phyloP scores from a whole-genome alignment of 2,888 invertebrate genomes.

The Chesias legatella region DNA sequence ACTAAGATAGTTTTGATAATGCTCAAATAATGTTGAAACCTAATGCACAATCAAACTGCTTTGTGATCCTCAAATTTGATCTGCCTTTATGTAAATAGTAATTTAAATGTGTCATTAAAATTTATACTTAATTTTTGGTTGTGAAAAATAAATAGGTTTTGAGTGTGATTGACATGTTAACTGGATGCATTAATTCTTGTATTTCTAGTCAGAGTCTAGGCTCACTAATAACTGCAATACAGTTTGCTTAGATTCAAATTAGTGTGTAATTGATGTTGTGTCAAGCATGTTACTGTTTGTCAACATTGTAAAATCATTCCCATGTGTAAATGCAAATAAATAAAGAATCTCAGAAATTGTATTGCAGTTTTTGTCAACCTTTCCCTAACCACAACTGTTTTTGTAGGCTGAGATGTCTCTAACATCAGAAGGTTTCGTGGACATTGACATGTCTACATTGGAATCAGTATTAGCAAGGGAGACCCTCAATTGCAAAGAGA shows the following conservation, averaged over 20 bases:
- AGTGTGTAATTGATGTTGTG: constrained; percentile 47
- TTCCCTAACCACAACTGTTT: constrained; percentile 36
- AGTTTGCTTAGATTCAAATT: constrained; percentile 52
- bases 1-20: too few species aligned
- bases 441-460: constrained; percentile 95
- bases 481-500: constrained; percentile 96
- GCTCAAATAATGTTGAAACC: constrained; percentile 20
- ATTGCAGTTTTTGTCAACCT: constrained; percentile 78
- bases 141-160: constrained; percentile 49
- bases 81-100: constrained; percentile 15
- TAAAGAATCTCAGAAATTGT: constrained; percentile 73
- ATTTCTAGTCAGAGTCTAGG: constrained; percentile 48
- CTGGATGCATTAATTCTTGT: constrained; percentile 15
- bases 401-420: constrained; percentile 96
- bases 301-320: constrained; percentile 52
- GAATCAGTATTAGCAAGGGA: constrained; percentile 95
- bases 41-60: constrained; percentile 14
- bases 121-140: constrained; percentile 63
- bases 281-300: constrained; percentile 54
- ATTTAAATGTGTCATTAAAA: constrained; percentile 39
- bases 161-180: constrained; percentile 39
- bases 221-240: constrained; percentile 68
- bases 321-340: constrained; percentile 56
- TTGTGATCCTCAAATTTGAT: constrained; percentile 13
- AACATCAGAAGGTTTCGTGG: constrained; percentile 96